phyloP scores from a whole-genome alignment of 2,797 vertebrate species.

The Manis crassicaudata region DNA sequence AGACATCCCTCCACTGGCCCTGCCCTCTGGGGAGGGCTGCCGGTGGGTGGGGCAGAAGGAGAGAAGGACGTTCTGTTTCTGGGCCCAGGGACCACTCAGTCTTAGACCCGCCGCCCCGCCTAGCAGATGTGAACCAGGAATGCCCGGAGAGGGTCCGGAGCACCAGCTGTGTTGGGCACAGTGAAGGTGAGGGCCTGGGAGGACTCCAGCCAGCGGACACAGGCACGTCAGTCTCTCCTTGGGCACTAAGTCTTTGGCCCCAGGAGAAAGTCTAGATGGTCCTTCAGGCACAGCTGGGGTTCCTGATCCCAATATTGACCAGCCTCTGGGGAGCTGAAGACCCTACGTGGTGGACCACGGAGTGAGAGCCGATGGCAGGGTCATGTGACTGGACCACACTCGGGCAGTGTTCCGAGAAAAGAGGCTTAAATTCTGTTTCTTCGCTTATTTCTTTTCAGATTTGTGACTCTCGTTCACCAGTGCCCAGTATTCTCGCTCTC shows the following conservation, averaged over 20 bases:
- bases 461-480: background rate
- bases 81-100: too few species aligned
- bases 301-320: background rate
- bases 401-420: background rate
- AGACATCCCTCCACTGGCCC: background rate
- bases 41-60: background rate
- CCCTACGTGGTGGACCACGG: fast-evolving
- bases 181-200: background rate
- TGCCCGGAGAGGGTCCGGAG: background rate
- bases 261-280: background rate
- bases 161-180: background rate
- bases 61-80: background rate
- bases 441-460: background rate
- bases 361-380: background rate
- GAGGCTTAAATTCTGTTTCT: background rate
- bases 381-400: background rate
- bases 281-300: fast-evolving
- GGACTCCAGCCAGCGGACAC: background rate
- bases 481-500: background rate
- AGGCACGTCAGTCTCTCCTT: background rate
- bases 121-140: slow-evolving; percentile 49
- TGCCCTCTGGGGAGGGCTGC: background rate
- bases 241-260: background rate
- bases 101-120: background rate
- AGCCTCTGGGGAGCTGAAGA: background rate